Evolutionary conservation across 2,113 vertebrate genomes (phyloP).

Genomic region (Petrocephalus zakoni): DNA sequence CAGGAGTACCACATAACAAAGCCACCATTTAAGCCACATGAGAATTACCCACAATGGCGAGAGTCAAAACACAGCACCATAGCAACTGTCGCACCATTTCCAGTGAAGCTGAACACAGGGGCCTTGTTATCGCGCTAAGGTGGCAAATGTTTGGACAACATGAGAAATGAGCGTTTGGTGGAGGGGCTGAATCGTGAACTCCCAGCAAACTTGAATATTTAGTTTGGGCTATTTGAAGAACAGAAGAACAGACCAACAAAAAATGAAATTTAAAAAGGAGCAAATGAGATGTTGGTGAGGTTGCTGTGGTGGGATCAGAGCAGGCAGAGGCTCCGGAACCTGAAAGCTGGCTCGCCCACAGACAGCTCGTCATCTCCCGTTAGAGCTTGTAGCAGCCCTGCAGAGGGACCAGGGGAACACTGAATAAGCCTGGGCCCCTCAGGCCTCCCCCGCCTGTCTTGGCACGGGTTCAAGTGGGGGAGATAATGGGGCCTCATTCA

Average conservation of each 20-base stretch:
- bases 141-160: constrained; percentile 5
- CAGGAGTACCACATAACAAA: neutral
- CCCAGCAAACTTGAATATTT: neutral
- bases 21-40: neutral
- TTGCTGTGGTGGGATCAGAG: neutral
- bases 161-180: neutral
- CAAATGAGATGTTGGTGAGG: neutral
- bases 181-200: neutral
- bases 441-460: neutral
- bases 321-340: neutral
- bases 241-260: neutral
- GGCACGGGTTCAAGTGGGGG: neutral
- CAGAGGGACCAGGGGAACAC: neutral
- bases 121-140: neutral
- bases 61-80: neutral
- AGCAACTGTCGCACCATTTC: neutral
- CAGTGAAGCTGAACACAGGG: neutral
- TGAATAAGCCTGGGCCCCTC: neutral
- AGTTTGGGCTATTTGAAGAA: neutral
- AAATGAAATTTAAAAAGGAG: neutral
- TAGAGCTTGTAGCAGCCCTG: neutral
- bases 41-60: neutral
- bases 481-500: constrained; percentile 21
- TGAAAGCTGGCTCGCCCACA: neutral
- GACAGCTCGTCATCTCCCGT: neutral